Conservation (phyloP, 2,113 vertebrate species). For the Apeltes quadracus region DNA sequence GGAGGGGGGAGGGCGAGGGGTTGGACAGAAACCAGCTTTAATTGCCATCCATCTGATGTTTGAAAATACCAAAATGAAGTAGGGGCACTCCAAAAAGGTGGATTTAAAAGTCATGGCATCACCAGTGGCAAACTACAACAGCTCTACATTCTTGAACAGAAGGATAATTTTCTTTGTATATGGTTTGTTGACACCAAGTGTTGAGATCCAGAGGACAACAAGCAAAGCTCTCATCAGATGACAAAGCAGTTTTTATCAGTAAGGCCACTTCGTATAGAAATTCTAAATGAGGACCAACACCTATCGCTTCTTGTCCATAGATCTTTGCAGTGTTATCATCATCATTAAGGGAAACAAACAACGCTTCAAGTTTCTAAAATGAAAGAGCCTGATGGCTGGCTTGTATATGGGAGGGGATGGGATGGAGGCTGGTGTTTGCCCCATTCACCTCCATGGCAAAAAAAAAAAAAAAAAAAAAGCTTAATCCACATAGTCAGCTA, state of each 20-base stretch:
- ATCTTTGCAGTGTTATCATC: slow-evolving; percentile 71
- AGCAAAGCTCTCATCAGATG: slow-evolving; percentile 80
- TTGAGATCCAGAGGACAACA: slow-evolving; percentile 76
- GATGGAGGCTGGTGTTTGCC: slow-evolving; percentile 75
- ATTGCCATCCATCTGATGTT: slow-evolving; percentile 58
- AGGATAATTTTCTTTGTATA: slow-evolving; percentile 30
- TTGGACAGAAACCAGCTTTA: slow-evolving; percentile 64
- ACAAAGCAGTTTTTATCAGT: slow-evolving; percentile 84
- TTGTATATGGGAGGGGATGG: slow-evolving; percentile 47
- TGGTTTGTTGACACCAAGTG: slow-evolving; percentile 60
- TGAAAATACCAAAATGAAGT: slow-evolving; percentile 47
- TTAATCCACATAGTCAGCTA: slow-evolving; percentile 85
- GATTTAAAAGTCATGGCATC: slow-evolving; percentile 66
- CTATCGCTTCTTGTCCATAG: slow-evolving; percentile 79
- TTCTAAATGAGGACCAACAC: slow-evolving; percentile 84
- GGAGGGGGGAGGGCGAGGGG: background rate
- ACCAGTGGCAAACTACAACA: slow-evolving; percentile 84
- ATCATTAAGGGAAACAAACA: slow-evolving; percentile 11
- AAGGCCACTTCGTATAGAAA: slow-evolving; percentile 97
- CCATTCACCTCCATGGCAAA: slow-evolving; percentile 72
- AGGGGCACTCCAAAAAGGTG: slow-evolving; percentile 56
- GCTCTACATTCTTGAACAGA: slow-evolving; percentile 77
- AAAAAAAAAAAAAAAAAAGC: slow-evolving; percentile 75
- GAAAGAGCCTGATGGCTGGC: slow-evolving; percentile 77
- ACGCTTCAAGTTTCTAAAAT: slow-evolving; percentile 84